Conservation (phyloP, 1,140 invertebrate species). For the Doryteuthis pealeii region DNA sequence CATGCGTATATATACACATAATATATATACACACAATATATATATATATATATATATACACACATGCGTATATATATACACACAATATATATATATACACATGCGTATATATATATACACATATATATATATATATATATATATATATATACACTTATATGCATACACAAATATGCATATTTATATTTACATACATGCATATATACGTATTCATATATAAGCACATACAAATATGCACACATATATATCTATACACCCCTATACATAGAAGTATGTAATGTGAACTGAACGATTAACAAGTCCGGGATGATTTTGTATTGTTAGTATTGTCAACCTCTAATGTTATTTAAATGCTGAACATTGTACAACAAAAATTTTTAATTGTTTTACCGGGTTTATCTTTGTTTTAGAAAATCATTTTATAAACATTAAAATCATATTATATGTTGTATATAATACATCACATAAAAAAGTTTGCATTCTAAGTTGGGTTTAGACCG, state of each 20-base stretch:
- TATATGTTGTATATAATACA: no score
- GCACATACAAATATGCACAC: not conserved
- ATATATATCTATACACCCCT: not conserved
- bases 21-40: not conserved
- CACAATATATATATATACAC: not conserved
- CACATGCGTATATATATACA: not conserved
- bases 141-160: not conserved
- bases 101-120: not conserved
- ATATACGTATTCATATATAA: not conserved
- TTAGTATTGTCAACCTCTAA: no score
- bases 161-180: not conserved
- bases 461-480: no score
- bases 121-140: slow-evolving; percentile 9
- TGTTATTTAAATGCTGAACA: no score
- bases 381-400: no score
- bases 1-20: not conserved
- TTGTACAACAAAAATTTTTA: no score
- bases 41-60: not conserved
- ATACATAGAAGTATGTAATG: not conserved
- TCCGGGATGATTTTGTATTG: no score
- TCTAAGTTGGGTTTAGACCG: no score
- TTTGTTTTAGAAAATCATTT: no score
- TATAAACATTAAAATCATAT: no score
- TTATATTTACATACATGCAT: not conserved
- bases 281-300: no score